A percentile compares a stretch with the other conserved stretches of the same genome.
These are phyloP conservation scores for Geotrypetes seraphini DNA, from an alignment of 2,797 vertebrate genomes.

Conservation along the genomic window DNA sequence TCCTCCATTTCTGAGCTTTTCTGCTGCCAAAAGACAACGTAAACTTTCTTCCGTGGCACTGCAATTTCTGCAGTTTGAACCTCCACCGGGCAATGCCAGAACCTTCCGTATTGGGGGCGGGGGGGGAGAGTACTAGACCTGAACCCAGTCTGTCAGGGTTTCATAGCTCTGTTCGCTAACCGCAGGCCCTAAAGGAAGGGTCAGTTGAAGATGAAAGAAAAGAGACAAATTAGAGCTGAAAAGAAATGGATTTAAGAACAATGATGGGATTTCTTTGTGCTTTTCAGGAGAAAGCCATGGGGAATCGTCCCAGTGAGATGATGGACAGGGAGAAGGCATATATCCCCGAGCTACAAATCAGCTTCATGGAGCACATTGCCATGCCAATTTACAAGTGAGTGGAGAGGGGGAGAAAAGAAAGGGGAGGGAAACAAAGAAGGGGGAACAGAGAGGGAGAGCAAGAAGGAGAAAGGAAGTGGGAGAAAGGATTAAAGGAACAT, in stretches of 20 bases:
- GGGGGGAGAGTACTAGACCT: too few relatives aligned
- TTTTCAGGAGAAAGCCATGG: conserved; percentile 92
- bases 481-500: too few relatives aligned
- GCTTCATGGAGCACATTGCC: conserved; percentile 98
- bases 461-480: too few relatives aligned
- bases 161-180: neutral
- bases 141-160: too few relatives aligned
- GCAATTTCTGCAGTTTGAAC: too few relatives aligned
- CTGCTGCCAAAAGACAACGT: too few relatives aligned
- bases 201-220: neutral
- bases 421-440: neutral
- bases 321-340: conserved; percentile 97
- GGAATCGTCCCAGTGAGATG: conserved; percentile 94
- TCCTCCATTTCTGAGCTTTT: too few relatives aligned
- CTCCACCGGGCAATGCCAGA: neutral
- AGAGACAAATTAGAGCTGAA: too few relatives aligned
- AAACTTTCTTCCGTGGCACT: too few relatives aligned
- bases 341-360: conserved; percentile 95
- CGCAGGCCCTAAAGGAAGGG: neutral
- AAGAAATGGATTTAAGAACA: too few relatives aligned
- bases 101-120: too few relatives aligned
- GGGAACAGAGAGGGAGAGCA: too few relatives aligned
- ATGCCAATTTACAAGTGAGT: conserved; percentile 97
- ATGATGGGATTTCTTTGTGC: neutral
- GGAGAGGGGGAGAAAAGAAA: rapidly evolving